phyloP scores from a whole-genome alignment of 92 coral and sea anemone genomes.

The Scolanthus callimorphus region DNA sequence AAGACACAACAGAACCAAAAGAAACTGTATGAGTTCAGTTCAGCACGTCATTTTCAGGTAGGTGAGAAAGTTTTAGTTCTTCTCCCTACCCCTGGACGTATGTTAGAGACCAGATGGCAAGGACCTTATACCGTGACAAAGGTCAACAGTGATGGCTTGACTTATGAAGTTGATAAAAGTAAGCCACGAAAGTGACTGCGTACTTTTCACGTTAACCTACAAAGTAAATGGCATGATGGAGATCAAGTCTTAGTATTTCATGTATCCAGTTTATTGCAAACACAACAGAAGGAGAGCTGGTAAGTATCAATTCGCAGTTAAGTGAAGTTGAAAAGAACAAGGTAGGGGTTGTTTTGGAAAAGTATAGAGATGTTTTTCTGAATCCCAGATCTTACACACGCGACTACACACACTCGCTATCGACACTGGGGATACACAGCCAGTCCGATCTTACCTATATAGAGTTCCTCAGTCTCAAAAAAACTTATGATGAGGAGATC shows the following conservation, averaged over 20 bases:
- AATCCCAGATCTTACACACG: slow-evolving; percentile 4
- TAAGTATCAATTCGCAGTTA: too few species aligned
- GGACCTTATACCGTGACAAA: too few species aligned
- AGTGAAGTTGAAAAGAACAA: slow-evolving; percentile 13
- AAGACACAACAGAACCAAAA: slow-evolving; percentile 16
- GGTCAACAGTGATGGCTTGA: too few species aligned
- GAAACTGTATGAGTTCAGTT: slow-evolving; percentile 12
- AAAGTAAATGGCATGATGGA: too few species aligned
- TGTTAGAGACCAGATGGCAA: slow-evolving; percentile 42
- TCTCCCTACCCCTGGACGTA: slow-evolving; percentile 31
- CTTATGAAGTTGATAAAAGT: too few species aligned
- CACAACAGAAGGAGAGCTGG: too few species aligned
- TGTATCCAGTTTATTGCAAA: too few species aligned
- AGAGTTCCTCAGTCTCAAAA: slow-evolving; percentile 27
- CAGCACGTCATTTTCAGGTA: slow-evolving; percentile 1
- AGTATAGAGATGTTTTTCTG: slow-evolving; percentile 6
- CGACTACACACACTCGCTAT: too few species aligned
- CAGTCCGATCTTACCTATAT: slow-evolving; percentile 34
- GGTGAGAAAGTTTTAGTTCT: slow-evolving; percentile 32
- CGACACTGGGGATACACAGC: slow-evolving; percentile 16
- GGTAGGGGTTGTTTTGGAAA: too few species aligned
- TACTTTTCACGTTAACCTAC: too few species aligned
- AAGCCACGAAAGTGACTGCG: too few species aligned
- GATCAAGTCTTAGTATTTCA: too few species aligned
- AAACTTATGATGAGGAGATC: slow-evolving; percentile 16